phyloP scores from a whole-genome alignment of 2,888 invertebrate genomes.

The Cistogaster globosa region DNA sequence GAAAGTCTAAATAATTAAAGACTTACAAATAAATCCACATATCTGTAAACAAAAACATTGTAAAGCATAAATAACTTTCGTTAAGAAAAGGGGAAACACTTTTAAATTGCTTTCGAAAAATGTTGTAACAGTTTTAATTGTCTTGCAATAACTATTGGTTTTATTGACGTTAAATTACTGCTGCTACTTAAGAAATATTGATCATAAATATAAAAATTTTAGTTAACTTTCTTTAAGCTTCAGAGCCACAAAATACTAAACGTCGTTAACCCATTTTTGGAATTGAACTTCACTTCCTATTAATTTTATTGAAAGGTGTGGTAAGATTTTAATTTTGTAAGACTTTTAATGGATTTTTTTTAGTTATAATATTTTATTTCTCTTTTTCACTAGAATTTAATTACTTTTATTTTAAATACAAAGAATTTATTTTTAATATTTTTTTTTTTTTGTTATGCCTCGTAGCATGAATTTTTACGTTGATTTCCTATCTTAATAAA shows the following conservation, averaged over 20 bases:
- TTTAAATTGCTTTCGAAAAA: neutral
- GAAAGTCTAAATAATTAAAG: too few species aligned
- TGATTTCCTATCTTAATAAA: slow-evolving; percentile 55
- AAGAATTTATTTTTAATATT: slow-evolving; percentile 47
- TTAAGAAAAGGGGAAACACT: neutral
- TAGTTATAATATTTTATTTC: neutral
- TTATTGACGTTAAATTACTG: neutral
- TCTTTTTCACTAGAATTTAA: slow-evolving; percentile 49
- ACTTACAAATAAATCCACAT: too few species aligned
- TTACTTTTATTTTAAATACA: slow-evolving; percentile 55
- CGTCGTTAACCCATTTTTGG: slow-evolving; percentile 54
- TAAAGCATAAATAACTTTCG: neutral
- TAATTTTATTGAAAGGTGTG: slow-evolving; percentile 47
- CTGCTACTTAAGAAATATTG: slow-evolving; percentile 22
- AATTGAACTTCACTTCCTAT: slow-evolving; percentile 42
- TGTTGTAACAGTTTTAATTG: neutral
- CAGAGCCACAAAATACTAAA: slow-evolving; percentile 12
- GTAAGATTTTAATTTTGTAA: slow-evolving; percentile 30
- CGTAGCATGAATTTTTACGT: slow-evolving; percentile 30
- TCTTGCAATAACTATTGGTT: slow-evolving; percentile 10
- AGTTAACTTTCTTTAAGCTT: slow-evolving; percentile 35
- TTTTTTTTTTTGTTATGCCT: slow-evolving; percentile 41
- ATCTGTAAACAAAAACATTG: neutral
- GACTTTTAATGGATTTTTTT: neutral
- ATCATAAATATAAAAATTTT: neutral